phyloP scores from a whole-genome alignment of 2,113 vertebrate species.

The human region GRCh38 chr18:61335501-61336000 shows the following conservation, averaged over 20 bases:
- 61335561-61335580: neutral
- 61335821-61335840: conserved; percentile 66
- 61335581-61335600: conserved; percentile 10
- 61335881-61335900: conserved; percentile 75
- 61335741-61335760: conserved; percentile 30
- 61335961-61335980: conserved; percentile 67
- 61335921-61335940: conserved; percentile 72
- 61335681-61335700: conserved; percentile 28
- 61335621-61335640: neutral
- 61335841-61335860: conserved; percentile 70
- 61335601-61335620: conserved; percentile 68
- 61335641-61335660: neutral
- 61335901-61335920: conserved; percentile 68
- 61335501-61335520: neutral
- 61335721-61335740: conserved; percentile 56
- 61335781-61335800: conserved; percentile 67
- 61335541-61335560: neutral
- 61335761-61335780: conserved; percentile 51
- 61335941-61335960: conserved; percentile 65
- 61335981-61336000: conserved; percentile 56
- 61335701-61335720: conserved; percentile 6
- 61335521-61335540: neutral
- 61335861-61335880: conserved; percentile 72
- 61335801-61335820: conserved; percentile 64
- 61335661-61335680: neutral